A percentile compares a stretch with the other conserved stretches of the same genome.
These are phyloP conservation scores for Eulacestoma nigropectus DNA, from an alignment of 2,113 vertebrate genomes.

Conservation along the genomic window DNA sequence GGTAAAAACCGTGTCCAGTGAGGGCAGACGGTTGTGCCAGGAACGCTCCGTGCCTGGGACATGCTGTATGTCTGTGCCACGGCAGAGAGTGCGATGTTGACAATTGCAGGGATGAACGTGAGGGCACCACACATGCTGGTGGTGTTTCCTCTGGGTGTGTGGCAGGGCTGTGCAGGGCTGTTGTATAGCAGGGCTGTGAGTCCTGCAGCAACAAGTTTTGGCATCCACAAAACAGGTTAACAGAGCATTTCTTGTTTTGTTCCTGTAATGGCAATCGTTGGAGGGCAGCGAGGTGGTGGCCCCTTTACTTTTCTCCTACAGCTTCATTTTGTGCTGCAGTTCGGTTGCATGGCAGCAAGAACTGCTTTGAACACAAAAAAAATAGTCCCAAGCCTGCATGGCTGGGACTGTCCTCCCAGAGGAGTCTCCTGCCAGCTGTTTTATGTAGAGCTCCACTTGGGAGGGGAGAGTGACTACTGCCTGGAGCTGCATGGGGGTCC, in stretches of 20 bases:
- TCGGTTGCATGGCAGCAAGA: not conserved
- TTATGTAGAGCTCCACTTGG: fast-evolving
- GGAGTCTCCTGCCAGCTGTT: not conserved
- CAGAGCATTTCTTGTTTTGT: not conserved
- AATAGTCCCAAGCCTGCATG: not conserved
- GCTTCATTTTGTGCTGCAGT: not conserved
- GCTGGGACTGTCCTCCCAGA: not conserved
- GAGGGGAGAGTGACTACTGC: fast-evolving
- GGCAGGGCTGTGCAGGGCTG: not conserved
- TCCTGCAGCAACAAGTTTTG: not conserved
- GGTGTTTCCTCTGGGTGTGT: not conserved
- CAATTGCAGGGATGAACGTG: not conserved
- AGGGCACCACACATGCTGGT: fast-evolving
- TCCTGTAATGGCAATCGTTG: not conserved
- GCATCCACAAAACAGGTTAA: not conserved
- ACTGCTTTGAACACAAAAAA: not conserved
- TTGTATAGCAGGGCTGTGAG: not conserved
- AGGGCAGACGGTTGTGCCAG: not conserved
- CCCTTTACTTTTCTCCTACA: not conserved
- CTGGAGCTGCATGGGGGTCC: not conserved
- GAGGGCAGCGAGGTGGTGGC: not conserved
- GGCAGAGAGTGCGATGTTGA: not conserved
- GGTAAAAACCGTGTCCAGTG: fast-evolving
- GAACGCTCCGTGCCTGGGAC: not conserved
- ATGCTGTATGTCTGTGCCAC: fast-evolving